Base-by-base conservation (phyloP, 2,797 vertebrate species). In the Tamandua tetradactyla region DNA sequence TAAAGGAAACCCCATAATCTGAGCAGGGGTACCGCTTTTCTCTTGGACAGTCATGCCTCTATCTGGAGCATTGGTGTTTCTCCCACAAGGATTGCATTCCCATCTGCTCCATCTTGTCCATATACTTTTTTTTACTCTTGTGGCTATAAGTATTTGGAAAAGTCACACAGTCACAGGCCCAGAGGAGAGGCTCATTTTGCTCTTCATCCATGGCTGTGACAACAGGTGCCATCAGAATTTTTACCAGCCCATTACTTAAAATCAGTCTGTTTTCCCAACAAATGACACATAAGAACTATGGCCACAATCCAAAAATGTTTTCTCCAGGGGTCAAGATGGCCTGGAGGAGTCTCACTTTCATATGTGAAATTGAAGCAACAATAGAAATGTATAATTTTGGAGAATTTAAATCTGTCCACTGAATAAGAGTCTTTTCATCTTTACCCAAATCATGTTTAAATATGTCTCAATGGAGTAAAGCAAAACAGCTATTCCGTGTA, bases 71-170 rank as follows among this genome's bases (percentile, higher is more conserved):
- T 32, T 30, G 9, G 30, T 7, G 10, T 9, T 8, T 75, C 12
- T 75, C 72, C n/a, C 23, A 32, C 10, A 20, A 76, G 12, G 12
- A 23, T 40, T 20, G 17, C 20, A 13, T 15, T 23, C 35, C 59
- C 27, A 0, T 25, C 5, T 27, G 14, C 13, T 55, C 20, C 14
- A 0, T 66, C 8, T 9, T 23, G 8, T 52, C 8, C 9, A 0
- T 0, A 7, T 18, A 20, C 66, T 20, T 14, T 42, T 20, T 1
- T 17, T 10, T 55, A 55, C 6, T 55, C 52, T 44, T 88, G 44
- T 52, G 61, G 5, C 35, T 42, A 11, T 17, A 61, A 17, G 17
- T 0, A 11, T 0, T 5, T 72, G 52, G 32, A 32, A 17, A 25
- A 10, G 12, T 3, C 1, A 6, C 22, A 5, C n/a, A 9, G 12